A percentile compares a stretch with the other conserved stretches of the same genome.
These are phyloP conservation scores for Zhengitettix transpicula DNA, from an alignment of 2,888 invertebrate species.

Conservation along the genomic window DNA sequence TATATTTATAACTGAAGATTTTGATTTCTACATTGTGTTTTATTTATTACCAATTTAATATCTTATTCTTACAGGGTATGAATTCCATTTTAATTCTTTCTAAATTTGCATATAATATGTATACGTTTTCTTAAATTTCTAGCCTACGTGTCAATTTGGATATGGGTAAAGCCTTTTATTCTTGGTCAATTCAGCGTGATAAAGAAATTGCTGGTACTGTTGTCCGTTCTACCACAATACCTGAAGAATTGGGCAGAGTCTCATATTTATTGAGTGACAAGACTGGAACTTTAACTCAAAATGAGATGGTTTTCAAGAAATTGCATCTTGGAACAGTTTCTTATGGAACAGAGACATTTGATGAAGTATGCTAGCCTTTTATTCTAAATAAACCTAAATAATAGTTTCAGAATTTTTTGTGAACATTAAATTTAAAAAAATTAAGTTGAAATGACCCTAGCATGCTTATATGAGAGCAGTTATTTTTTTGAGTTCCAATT, in stretches of 20 bases:
- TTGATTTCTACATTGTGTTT: too few relatives aligned
- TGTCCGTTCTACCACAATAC: conserved; percentile 93
- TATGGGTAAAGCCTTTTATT: conserved; percentile 96
- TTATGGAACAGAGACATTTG: conserved; percentile 72
- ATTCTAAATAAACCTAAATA: too few relatives aligned
- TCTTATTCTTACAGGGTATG: background rate
- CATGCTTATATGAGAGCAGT: too few relatives aligned
- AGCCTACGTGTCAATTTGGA: conserved; percentile 95
- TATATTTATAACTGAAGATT: too few relatives aligned
- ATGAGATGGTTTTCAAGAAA: conserved; percentile 94
- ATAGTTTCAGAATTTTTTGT: conserved; percentile 3
- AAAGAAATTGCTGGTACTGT: conserved; percentile 85
- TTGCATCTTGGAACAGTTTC: conserved; percentile 87
- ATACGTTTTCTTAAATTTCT: conserved; percentile 8
- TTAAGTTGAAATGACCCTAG: background rate
- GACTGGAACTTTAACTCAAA: conserved; percentile 95
- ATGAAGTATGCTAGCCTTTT: conserved; percentile 40
- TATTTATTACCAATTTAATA: conserved; percentile 3
- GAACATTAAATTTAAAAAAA: background rate
- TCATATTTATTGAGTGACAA: conserved; percentile 95
- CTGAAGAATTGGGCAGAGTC: conserved; percentile 93
- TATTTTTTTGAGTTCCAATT: too few relatives aligned
- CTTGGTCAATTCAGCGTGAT: conserved; percentile 91
- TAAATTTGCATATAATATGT: background rate
- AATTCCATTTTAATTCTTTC: background rate